phyloP scores from a whole-genome alignment of 2,888 invertebrate species.

The Dasysyrphus tricinctus region DNA sequence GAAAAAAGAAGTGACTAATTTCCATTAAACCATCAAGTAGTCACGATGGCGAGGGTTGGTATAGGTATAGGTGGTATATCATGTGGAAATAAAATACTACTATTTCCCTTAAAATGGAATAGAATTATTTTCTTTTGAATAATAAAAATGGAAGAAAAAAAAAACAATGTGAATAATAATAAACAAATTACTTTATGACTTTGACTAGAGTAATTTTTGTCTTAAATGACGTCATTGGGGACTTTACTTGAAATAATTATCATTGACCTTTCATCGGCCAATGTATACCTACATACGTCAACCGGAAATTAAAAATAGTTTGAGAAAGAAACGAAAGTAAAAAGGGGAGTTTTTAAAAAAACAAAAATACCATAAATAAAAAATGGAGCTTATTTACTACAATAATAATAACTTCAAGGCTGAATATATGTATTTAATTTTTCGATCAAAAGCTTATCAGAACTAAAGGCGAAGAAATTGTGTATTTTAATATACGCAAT shows the following conservation, averaged over 20 bases:
- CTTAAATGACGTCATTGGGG: constrained; percentile 47
- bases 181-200: constrained; percentile 39
- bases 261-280: constrained; percentile 58
- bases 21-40: constrained; percentile 38
- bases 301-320: constrained; percentile 52
- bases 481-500: neutral
- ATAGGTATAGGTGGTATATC: neutral
- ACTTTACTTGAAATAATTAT: constrained; percentile 43
- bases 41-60: neutral
- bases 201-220: neutral
- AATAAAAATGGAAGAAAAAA: neutral
- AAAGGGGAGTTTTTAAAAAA: neutral
- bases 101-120: constrained; percentile 15
- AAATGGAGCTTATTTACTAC: neutral
- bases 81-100: constrained; percentile 3
- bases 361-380: neutral
- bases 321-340: neutral
- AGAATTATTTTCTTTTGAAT: constrained; percentile 17
- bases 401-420: neutral
- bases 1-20: constrained; percentile 59
- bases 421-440: neutral
- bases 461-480: neutral
- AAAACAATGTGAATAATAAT: constrained; percentile 1
- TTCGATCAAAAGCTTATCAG: neutral
- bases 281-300: constrained; percentile 45